These are phyloP conservation scores for Cygnus atratus DNA, from an alignment of 2,113 vertebrate genomes.

Conservation along the genomic window DNA sequence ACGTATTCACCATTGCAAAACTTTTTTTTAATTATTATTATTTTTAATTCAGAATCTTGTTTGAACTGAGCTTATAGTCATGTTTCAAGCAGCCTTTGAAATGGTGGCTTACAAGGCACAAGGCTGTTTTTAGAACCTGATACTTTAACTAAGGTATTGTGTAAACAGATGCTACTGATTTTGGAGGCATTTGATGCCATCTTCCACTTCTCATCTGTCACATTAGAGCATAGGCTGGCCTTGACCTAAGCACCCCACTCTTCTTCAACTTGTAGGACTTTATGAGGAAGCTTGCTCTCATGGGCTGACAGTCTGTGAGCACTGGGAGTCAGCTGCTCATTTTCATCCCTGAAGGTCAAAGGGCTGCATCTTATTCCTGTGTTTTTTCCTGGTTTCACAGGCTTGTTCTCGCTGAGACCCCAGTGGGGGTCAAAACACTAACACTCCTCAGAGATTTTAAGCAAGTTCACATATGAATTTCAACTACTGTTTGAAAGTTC, in stretches of 20 bases:
- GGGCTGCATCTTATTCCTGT: background rate
- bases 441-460: background rate
- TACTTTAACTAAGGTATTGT: constrained; percentile 6
- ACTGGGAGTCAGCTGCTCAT: background rate
- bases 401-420: background rate
- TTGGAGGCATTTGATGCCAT: constrained; percentile 24
- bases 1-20: constrained; percentile 12
- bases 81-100: constrained; percentile 30
- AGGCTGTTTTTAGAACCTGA: background rate
- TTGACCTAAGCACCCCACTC: background rate
- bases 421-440: background rate
- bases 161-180: constrained; percentile 29
- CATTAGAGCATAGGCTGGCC: background rate
- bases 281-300: background rate
- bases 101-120: background rate
- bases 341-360: background rate
- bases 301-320: background rate
- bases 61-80: background rate
- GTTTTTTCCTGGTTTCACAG: background rate
- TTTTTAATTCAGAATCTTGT: background rate
- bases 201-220: constrained; percentile 14
- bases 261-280: background rate
- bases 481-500: background rate
- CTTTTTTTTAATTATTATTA: background rate
- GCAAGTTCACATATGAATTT: background rate